Conservation (phyloP, 2,113 vertebrate species). For the Nycticebus coucang region DNA sequence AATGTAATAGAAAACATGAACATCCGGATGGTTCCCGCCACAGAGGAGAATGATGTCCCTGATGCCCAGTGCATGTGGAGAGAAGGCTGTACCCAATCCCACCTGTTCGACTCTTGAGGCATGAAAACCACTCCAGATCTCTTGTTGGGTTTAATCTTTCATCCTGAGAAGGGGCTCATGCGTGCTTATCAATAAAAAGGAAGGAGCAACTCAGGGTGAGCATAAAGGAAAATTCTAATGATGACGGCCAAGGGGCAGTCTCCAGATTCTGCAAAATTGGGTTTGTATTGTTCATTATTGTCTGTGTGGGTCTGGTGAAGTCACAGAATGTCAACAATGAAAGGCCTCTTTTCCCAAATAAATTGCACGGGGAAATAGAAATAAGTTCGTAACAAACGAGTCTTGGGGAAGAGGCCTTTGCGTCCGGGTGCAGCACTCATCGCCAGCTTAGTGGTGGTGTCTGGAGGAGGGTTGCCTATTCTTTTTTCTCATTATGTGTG, state of each 20-base stretch:
- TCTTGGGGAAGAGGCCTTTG: neutral
- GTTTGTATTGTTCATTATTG: neutral
- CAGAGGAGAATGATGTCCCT: neutral
- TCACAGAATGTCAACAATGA: neutral
- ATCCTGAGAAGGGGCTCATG: neutral
- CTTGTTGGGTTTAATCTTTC: neutral
- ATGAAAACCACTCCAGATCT: neutral
- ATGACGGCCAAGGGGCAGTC: neutral
- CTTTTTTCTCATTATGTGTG: neutral
- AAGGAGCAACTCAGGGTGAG: neutral
- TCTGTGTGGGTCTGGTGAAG: neutral
- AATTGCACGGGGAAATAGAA: neutral
- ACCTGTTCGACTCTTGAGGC: neutral
- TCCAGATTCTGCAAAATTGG: neutral
- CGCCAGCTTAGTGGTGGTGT: neutral
- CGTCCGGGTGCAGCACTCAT: neutral
- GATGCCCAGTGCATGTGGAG: neutral
- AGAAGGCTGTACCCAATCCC: neutral
- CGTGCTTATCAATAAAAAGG: neutral
- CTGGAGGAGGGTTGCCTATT: neutral
- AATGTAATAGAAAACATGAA: neutral
- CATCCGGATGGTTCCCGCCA: neutral
- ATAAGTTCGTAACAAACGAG: no score
- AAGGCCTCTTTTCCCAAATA: neutral
- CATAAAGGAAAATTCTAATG: neutral